Percentiles rank a stretch among this genome's conserved stretches.
These are phyloP conservation scores for Ceratina calcarata DNA, from an alignment of 1,140 invertebrate species.

Conservation along the genomic window DNA sequence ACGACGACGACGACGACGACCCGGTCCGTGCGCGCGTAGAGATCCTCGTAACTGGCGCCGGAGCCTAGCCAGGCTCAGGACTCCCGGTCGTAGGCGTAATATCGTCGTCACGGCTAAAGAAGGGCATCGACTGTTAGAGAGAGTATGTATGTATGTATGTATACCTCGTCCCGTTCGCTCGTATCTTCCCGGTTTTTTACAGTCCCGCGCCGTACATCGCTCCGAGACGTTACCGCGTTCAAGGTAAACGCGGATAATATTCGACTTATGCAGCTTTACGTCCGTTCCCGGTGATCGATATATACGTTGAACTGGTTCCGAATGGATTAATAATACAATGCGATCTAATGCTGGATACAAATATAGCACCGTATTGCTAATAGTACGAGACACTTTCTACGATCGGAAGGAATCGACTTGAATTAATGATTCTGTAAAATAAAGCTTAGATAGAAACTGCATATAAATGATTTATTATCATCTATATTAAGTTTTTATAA, in stretches of 20 bases:
- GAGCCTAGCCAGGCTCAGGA: slow-evolving; percentile 8
- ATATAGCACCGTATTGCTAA: too few species aligned
- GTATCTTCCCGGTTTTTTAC: slow-evolving; percentile 11
- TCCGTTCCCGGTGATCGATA: slow-evolving; percentile 8
- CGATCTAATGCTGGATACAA: not conserved
- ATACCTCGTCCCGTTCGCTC: slow-evolving; percentile 14
- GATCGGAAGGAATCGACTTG: too few species aligned
- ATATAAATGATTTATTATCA: too few species aligned
- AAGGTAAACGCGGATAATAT: slow-evolving; percentile 30
- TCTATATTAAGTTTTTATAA: too few species aligned
- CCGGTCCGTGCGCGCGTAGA: not conserved
- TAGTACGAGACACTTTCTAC: too few species aligned
- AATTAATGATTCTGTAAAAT: too few species aligned
- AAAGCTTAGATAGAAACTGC: too few species aligned
- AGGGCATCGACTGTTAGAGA: slow-evolving; percentile 29
- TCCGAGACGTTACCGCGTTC: not conserved
- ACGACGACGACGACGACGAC: too few species aligned
- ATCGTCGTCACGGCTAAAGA: slow-evolving; percentile 47
- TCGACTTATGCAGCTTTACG: not conserved
- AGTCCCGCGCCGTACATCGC: not conserved
- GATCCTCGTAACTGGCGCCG: slow-evolving; percentile 62
- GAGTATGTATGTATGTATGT: too few species aligned
- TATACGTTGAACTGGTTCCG: not conserved
- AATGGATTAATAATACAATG: not conserved
- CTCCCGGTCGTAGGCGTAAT: slow-evolving; percentile 55